These are phyloP conservation scores for Formica aserva DNA, from an alignment of 2,888 invertebrate genomes.

Conservation along the genomic window DNA sequence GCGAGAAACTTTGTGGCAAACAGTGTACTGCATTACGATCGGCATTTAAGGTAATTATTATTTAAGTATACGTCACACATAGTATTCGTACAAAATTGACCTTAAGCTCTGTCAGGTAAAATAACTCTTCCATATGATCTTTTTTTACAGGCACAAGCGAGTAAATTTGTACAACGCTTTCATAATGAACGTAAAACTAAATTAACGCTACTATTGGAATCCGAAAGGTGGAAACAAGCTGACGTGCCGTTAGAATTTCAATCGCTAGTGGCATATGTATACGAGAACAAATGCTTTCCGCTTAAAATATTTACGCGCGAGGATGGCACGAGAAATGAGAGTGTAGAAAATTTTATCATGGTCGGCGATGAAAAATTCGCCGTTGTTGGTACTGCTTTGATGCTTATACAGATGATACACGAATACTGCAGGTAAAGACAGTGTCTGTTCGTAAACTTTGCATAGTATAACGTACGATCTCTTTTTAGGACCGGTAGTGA, in stretches of 20 bases:
- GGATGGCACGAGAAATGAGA: conserved; percentile 83
- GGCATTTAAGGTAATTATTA: conserved; percentile 89
- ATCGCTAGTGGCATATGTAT: conserved; percentile 88
- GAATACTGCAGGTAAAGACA: conserved; percentile 92
- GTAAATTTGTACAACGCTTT: conserved; percentile 95
- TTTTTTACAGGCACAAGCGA: conserved; percentile 90
- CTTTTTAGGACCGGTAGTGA: conserved; percentile 85
- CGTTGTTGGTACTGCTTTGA: conserved; percentile 93
- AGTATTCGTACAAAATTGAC: conserved; percentile 30
- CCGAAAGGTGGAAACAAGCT: conserved; percentile 97
- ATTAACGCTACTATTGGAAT: conserved; percentile 93
- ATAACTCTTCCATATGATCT: neutral
- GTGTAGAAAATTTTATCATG: conserved; percentile 84
- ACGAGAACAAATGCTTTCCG: conserved; percentile 87
- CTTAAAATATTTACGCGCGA: conserved; percentile 77
- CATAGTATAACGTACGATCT: conserved; percentile 22
- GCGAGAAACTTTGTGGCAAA: conserved; percentile 91
- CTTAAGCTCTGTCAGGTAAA: neutral
- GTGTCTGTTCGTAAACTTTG: neutral
- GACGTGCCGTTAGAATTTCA: conserved; percentile 97
- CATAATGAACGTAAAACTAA: conserved; percentile 95
- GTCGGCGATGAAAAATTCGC: conserved; percentile 91
- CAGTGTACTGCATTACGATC: conserved; percentile 93
- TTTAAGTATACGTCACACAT: neutral
- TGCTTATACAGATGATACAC: conserved; percentile 95